These are phyloP conservation scores for Caranx melampygus DNA, from an alignment of 2,113 vertebrate genomes.

Conservation along the genomic window DNA sequence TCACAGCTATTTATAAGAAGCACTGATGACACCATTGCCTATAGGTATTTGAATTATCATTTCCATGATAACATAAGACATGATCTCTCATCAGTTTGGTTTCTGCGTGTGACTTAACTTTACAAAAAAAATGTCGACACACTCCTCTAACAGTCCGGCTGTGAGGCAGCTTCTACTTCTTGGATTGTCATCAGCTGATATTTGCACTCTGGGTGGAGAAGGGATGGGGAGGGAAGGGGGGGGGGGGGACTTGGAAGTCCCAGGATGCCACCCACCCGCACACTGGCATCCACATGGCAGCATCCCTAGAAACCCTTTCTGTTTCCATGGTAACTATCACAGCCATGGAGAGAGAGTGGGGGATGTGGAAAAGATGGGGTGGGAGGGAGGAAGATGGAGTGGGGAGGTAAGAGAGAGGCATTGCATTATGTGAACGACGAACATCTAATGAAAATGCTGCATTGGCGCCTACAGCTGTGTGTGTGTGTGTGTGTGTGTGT, in stretches of 20 bases:
- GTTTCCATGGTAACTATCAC: slow-evolving; percentile 81
- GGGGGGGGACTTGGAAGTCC: slow-evolving; percentile 42
- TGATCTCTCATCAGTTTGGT: background rate
- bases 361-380: slow-evolving; percentile 60
- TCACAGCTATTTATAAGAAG: too few relatives aligned
- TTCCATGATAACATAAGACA: too few relatives aligned
- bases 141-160: background rate
- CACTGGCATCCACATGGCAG: slow-evolving; percentile 62
- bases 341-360: slow-evolving; percentile 61
- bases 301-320: slow-evolving; percentile 70
- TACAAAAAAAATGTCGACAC: background rate
- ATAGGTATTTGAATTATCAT: too few relatives aligned
- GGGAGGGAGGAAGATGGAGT: slow-evolving; percentile 43
- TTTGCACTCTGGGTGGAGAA: slow-evolving; percentile 61
- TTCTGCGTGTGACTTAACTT: background rate
- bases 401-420: slow-evolving; percentile 44
- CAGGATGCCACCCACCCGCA: slow-evolving; percentile 46
- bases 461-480: background rate
- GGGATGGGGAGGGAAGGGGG: slow-evolving; percentile 9
- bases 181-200: slow-evolving; percentile 61
- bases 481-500: background rate
- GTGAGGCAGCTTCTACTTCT: slow-evolving; percentile 11
- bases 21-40: too few relatives aligned
- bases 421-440: slow-evolving; percentile 55
- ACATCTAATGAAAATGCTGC: slow-evolving; percentile 24